These are phyloP conservation scores for Bellardia pandia DNA, from an alignment of 2,888 invertebrate genomes.

Conservation along the genomic window DNA sequence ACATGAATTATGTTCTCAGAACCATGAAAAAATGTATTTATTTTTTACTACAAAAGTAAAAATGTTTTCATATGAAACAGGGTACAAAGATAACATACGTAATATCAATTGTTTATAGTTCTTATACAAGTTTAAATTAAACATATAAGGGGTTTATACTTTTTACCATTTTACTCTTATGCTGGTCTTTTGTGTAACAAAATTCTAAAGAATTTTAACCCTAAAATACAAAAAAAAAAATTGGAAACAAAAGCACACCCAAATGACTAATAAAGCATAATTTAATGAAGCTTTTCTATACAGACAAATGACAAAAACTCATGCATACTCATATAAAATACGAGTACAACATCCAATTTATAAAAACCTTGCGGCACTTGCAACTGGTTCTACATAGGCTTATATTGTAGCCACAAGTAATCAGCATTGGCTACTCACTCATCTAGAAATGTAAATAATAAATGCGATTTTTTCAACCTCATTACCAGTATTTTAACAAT, in stretches of 20 bases:
- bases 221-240: constrained; percentile 10
- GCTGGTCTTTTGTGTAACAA: not conserved
- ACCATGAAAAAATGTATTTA: not conserved
- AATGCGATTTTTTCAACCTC: too few species aligned
- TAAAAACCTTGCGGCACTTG: constrained; percentile 45
- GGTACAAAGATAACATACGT: not conserved
- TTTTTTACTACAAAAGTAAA: not conserved
- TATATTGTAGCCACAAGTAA: too few species aligned
- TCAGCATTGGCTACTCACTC: too few species aligned
- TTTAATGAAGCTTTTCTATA: constrained; percentile 79
- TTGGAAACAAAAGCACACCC: constrained; percentile 73
- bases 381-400: too few species aligned
- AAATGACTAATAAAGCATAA: constrained; percentile 82
- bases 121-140: not conserved
- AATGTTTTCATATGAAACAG: not conserved
- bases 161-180: not conserved
- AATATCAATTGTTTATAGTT: not conserved
- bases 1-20: too few species aligned
- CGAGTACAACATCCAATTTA: constrained; percentile 57
- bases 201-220: constrained; percentile 5
- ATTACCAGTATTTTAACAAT: too few species aligned
- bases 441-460: too few species aligned
- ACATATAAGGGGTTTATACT: not conserved
- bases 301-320: not conserved
- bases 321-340: not conserved